A percentile compares a stretch with the other conserved stretches of the same genome.
Evolutionary conservation across 92 coral and sea anemone genomes (phyloP).

Genomic region (Palythoa grandiflora): DNA sequence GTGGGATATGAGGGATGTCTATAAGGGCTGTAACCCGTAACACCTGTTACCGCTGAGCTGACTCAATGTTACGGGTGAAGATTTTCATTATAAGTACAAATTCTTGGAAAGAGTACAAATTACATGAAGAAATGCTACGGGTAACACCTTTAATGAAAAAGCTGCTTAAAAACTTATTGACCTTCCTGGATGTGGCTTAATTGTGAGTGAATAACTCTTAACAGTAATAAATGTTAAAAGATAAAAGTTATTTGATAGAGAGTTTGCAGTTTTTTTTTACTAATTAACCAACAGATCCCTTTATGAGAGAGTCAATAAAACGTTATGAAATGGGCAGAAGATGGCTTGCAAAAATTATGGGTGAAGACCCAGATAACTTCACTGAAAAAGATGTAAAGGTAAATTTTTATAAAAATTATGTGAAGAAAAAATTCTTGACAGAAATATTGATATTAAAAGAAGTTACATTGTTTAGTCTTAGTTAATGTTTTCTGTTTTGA

Average conservation of each 20-base stretch:
- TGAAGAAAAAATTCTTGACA: too few species aligned
- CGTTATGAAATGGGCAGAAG: conserved; percentile 78
- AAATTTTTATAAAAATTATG: neutral
- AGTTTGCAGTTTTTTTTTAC: neutral
- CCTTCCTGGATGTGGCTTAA: too few species aligned
- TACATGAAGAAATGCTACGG: too few species aligned
- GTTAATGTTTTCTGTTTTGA: neutral
- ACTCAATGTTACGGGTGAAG: too few species aligned
- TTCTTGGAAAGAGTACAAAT: too few species aligned
- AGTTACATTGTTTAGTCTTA: neutral
- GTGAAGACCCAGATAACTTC: conserved; percentile 89
- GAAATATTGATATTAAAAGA: too few species aligned
- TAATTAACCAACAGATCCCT: conserved; percentile 72
- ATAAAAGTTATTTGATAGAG: neutral
- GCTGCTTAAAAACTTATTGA: too few species aligned
- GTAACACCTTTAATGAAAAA: too few species aligned
- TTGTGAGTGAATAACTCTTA: neutral
- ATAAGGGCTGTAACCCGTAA: too few species aligned
- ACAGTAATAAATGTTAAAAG: neutral
- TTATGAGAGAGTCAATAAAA: conserved; percentile 73
- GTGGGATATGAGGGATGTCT: too few species aligned
- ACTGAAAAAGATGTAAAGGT: conserved; percentile 83
- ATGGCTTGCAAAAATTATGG: conserved; percentile 97
- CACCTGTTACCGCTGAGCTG: too few species aligned
- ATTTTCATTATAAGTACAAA: too few species aligned